Conservation (phyloP, 2,888 invertebrate species). For the Ganaspis brasiliensis region DNA sequence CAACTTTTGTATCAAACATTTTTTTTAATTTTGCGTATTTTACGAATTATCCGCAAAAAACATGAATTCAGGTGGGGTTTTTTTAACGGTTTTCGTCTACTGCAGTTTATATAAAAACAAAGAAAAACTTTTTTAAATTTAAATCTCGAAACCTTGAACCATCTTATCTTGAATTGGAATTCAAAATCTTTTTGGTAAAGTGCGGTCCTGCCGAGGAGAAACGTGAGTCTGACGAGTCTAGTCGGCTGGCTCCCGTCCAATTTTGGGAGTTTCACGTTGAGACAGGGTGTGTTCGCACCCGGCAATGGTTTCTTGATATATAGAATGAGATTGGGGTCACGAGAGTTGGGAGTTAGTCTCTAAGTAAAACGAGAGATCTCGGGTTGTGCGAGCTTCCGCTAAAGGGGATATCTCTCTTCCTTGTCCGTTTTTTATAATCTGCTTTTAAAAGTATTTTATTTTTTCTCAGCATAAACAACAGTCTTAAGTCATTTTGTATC, state of each 20-base stretch:
- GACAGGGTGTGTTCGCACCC: slow-evolving; percentile 42
- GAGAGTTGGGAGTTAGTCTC: slow-evolving; percentile 63
- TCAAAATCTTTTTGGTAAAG: background rate
- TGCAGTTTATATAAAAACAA: too few species aligned
- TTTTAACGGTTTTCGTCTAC: too few species aligned
- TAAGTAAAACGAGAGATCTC: slow-evolving; percentile 60
- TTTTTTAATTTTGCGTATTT: too few species aligned
- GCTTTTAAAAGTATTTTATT: too few species aligned
- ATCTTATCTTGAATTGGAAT: background rate
- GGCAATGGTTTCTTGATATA: slow-evolving; percentile 56
- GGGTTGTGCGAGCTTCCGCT: slow-evolving; percentile 53
- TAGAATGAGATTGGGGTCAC: slow-evolving; percentile 65
- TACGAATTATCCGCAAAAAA: too few species aligned
- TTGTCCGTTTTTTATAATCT: background rate
- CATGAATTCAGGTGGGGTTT: too few species aligned
- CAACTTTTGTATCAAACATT: too few species aligned
- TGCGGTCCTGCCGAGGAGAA: slow-evolving; percentile 8
- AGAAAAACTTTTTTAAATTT: too few species aligned
- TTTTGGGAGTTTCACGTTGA: slow-evolving; percentile 64
- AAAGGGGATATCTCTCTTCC: slow-evolving; percentile 57
- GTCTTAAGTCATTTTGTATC: too few species aligned
- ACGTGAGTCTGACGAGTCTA: slow-evolving; percentile 43
- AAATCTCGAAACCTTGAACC: too few species aligned
- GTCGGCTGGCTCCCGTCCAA: slow-evolving; percentile 69
- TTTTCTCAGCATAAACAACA: too few species aligned